Conservation (phyloP, 2,113 vertebrate genomes). For the Thymallus thymallus region DNA sequence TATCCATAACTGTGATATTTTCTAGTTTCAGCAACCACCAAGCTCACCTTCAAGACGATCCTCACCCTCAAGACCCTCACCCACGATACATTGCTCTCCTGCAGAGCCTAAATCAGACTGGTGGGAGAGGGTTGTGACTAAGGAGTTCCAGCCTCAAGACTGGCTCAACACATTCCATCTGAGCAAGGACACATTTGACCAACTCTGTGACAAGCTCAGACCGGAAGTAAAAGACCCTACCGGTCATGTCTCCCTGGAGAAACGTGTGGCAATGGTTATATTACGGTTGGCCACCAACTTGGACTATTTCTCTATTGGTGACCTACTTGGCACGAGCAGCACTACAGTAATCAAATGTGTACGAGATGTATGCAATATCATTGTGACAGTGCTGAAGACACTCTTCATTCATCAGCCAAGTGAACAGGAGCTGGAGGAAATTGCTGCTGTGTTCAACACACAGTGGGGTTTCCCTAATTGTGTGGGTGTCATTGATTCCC, state of each 20-base stretch:
- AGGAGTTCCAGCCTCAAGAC: constrained; percentile 50
- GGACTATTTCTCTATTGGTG: constrained; percentile 66
- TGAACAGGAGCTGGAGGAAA: constrained; percentile 65
- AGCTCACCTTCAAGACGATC: too few relatives aligned
- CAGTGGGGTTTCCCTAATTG: constrained; percentile 75
- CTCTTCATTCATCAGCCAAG: constrained; percentile 67
- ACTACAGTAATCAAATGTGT: constrained; percentile 48
- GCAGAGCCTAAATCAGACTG: too few relatives aligned
- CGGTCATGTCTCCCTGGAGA: constrained; percentile 62
- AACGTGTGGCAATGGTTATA: constrained; percentile 69
- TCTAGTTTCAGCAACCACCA: too few relatives aligned
- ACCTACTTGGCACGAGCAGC: constrained; percentile 59
- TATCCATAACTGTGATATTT: background rate
- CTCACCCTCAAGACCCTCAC: too few relatives aligned
- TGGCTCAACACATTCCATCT: constrained; percentile 76
- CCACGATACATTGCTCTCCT: too few relatives aligned
- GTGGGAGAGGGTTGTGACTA: too few relatives aligned
- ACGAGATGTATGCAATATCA: constrained; percentile 62
- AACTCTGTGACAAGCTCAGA: constrained; percentile 65
- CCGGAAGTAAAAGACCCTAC: constrained; percentile 48
- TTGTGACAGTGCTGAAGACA: constrained; percentile 65
- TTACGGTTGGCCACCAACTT: constrained; percentile 71
- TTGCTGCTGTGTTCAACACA: constrained; percentile 60
- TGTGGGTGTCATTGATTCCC: constrained; percentile 66
- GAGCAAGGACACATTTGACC: constrained; percentile 73